Evolutionary conservation across 2,888 invertebrate genomes (phyloP).

Genomic region (Amitus sp.): DNA sequence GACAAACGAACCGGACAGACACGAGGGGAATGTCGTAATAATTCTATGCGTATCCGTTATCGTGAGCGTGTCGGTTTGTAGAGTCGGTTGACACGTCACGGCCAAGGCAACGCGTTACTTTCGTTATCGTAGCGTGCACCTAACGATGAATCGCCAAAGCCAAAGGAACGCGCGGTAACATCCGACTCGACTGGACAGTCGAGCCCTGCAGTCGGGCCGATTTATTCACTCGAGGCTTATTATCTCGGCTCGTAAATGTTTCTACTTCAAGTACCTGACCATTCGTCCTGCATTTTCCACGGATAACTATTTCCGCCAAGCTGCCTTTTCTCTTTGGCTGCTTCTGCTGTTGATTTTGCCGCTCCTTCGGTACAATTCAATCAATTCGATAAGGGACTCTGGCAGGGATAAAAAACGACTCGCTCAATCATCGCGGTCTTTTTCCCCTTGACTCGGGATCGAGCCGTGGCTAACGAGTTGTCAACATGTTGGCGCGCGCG

Average conservation of each 20-base stretch:
- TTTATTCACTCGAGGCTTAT: slow-evolving; percentile 37
- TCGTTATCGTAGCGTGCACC: slow-evolving; percentile 52
- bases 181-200: too few species aligned
- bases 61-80: slow-evolving; percentile 40
- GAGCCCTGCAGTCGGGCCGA: slow-evolving; percentile 26
- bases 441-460: background rate
- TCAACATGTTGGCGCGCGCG: too few species aligned
- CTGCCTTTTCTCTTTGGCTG: background rate
- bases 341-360: slow-evolving; percentile 5
- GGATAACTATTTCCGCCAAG: slow-evolving; percentile 38
- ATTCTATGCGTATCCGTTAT: slow-evolving; percentile 38
- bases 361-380: slow-evolving; percentile 35
- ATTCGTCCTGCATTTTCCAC: slow-evolving; percentile 32
- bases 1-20: slow-evolving; percentile 45
- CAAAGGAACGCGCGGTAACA: slow-evolving; percentile 30
- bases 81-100: slow-evolving; percentile 51
- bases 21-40: slow-evolving; percentile 39
- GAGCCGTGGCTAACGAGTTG: too few species aligned
- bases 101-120: slow-evolving; percentile 50
- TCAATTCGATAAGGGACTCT: slow-evolving; percentile 33
- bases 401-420: slow-evolving; percentile 20
- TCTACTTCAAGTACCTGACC: slow-evolving; percentile 20
- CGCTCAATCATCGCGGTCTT: slow-evolving; percentile 8
- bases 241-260: slow-evolving; percentile 38
- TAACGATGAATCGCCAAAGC: slow-evolving; percentile 47